phyloP scores from a whole-genome alignment of 2,797 vertebrate genomes.

The Rousettus madagascariensis region DNA sequence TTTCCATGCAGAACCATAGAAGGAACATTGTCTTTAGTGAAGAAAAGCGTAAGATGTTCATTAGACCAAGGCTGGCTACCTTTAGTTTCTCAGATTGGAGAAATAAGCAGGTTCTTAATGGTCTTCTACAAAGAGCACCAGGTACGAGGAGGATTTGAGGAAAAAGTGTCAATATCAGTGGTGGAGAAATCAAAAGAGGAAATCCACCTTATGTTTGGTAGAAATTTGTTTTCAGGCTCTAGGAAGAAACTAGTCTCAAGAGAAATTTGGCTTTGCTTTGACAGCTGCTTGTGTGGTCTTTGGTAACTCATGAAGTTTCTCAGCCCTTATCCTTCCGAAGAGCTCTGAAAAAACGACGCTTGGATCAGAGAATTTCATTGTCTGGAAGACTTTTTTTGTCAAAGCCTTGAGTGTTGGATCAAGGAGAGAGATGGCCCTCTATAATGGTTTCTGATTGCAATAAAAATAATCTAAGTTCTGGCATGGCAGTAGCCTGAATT shows the following conservation, averaged over 20 bases:
- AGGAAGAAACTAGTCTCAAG: background rate
- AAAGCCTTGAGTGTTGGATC: background rate
- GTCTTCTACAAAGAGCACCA: background rate
- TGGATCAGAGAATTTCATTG: background rate
- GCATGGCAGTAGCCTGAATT: constrained; percentile 33
- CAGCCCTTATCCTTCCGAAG: background rate
- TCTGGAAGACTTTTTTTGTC: constrained; percentile 51
- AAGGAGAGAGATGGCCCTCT: background rate
- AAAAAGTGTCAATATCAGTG: background rate
- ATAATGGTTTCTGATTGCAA: background rate
- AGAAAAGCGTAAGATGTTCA: background rate
- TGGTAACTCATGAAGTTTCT: constrained; percentile 7
- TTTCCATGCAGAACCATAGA: background rate
- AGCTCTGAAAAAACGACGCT: constrained; percentile 34
- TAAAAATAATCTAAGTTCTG: constrained; percentile 32
- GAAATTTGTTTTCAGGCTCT: background rate
- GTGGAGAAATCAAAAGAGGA: background rate
- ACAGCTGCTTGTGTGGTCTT: constrained; percentile 11
- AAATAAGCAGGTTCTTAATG: background rate
- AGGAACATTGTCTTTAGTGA: background rate
- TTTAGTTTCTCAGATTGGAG: background rate
- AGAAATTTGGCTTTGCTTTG: constrained; percentile 30
- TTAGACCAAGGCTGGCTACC: constrained; percentile 33
- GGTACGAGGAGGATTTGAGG: background rate
- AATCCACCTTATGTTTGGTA: background rate